These are phyloP conservation scores for Agrochola macilenta DNA, from an alignment of 2,888 invertebrate genomes.

Conservation along the genomic window DNA sequence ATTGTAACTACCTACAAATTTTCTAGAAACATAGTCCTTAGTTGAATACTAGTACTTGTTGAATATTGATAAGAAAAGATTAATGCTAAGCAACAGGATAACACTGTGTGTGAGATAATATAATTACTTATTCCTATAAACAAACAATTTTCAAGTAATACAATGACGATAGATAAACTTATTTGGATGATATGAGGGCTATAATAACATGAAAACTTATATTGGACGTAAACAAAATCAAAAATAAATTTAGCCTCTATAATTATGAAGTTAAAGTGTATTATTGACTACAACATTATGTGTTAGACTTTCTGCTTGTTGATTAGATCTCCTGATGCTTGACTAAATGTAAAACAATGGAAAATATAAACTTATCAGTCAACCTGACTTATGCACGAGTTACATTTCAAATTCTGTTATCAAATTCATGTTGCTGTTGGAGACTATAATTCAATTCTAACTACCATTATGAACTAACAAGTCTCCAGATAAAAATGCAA, in stretches of 20 bases:
- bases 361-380: conserved; percentile 52
- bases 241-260: background rate
- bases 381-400: conserved; percentile 29
- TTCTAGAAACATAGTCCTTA: background rate
- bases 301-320: background rate
- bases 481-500: background rate
- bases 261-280: background rate
- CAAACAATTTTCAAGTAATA: background rate
- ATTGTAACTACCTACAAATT: background rate
- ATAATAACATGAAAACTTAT: background rate
- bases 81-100: background rate
- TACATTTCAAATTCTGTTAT: conserved; percentile 49
- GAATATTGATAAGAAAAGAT: conserved; percentile 20
- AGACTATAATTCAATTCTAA: background rate
- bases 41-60: background rate
- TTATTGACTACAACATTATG: background rate
- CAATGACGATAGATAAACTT: background rate
- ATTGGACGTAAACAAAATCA: background rate
- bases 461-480: background rate
- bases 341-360: conserved; percentile 42
- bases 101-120: background rate
- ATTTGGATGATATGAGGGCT: background rate
- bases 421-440: conserved; percentile 17
- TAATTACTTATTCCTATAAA: background rate
- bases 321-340: conserved; percentile 45